Base-by-base conservation (phyloP, 2,888 invertebrate genomes). In the Ischnus inquisitorius region DNA sequence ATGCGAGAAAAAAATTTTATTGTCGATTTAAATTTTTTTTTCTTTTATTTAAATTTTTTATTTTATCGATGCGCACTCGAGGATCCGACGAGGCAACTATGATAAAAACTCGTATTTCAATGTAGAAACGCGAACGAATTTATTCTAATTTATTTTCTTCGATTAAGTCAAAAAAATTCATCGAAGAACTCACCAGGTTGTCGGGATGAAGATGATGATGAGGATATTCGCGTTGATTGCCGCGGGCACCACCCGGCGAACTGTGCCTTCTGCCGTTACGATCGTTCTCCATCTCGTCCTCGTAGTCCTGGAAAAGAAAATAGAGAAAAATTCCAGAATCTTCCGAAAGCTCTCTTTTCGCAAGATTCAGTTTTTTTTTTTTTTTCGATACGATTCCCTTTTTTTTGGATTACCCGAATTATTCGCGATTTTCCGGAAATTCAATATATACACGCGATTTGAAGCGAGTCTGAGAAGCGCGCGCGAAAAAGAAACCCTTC, bases 211-310 rank as follows among this genome's bases (percentile, higher is more conserved):
- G 89, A 84, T 92, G 92, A 84, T 92, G 92, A 77, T 89, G 88
- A 8, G 88, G 85, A 87, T 93, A 93, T 75, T 93, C 93, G 41
- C 93, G 95, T 93, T 96, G 96, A 92, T 96, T 96, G 87, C 96
- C 95, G 88, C 96, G 94, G 34, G 96, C 96, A 90, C 96, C 96
- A 84, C 96, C 96, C 67, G 96, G 96, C 86, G 96, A 96, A 65
- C 96, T 96, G 93, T 96, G 96, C 85, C 96, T 94, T 88, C 96
- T 94, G 46, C 95, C 94, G 85, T 95, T 94, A 60, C 95, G 94
- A 88, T 96, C 95, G 77, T 95, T 95, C 88, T 96, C 96, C 92
- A 93, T 91, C 76, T 96, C 96, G 85, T 96, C 96, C 88, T 96
- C 95, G 93, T 97, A 97, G 93, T 97, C 97, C 93, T 97, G 94